Conservation (phyloP, 2,113 vertebrate genomes). For the Pituophis catenifer region DNA sequence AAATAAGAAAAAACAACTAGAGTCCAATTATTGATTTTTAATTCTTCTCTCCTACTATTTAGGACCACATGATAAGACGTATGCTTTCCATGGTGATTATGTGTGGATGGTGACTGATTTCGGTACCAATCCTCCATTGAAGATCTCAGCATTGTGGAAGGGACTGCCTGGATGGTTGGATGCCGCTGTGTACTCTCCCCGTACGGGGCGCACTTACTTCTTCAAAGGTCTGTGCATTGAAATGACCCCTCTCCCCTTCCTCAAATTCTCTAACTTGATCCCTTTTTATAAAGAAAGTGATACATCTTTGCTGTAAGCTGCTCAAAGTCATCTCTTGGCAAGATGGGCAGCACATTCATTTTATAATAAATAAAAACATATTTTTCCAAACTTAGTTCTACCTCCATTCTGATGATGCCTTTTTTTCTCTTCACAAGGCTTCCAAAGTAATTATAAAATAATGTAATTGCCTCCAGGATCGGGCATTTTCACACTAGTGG, state of each 20-base stretch:
- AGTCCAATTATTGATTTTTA: not conserved
- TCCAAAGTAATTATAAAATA: not conserved
- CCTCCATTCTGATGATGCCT: not conserved
- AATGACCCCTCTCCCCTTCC: not conserved
- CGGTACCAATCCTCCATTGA: constrained; percentile 74
- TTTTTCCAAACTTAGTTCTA: not conserved
- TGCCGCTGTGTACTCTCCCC: constrained; percentile 81
- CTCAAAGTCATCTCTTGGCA: not conserved
- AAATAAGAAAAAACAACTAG: not conserved
- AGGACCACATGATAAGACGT: constrained; percentile 83
- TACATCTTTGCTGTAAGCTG: not conserved
- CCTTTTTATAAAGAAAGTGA: not conserved
- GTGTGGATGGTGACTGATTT: constrained; percentile 84
- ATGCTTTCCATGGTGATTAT: constrained; percentile 86
- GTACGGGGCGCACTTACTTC: constrained; percentile 84
- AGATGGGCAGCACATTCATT: not conserved
- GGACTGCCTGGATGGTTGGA: constrained; percentile 80
- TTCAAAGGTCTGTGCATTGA: constrained; percentile 78
- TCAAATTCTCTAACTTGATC: not conserved
- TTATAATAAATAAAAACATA: not conserved
- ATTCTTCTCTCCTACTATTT: not conserved
- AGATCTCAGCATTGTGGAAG: constrained; percentile 76
- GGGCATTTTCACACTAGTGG: not conserved
- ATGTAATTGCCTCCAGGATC: not conserved
- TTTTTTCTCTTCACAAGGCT: no score